Evolutionary conservation across 2,113 vertebrate genomes (phyloP).

Genomic region (Cebidichthys violaceus): DNA sequence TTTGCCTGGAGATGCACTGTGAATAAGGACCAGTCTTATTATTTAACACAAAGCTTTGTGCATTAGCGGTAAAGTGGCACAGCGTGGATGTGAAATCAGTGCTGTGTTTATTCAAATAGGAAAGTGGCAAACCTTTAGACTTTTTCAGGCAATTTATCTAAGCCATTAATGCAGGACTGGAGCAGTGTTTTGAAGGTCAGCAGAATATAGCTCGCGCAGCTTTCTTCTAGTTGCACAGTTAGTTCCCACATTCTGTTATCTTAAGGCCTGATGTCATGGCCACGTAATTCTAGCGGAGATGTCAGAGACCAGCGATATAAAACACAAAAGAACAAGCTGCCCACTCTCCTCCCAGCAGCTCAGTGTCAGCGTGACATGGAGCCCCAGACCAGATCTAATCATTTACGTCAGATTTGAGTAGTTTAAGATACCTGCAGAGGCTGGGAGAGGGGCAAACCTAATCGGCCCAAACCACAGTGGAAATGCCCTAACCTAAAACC

Average conservation of each 20-base stretch:
- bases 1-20: too few relatives aligned
- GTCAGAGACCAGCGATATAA: slow-evolving; percentile 6
- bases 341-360: not conserved
- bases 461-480: not conserved
- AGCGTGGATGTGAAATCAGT: not conserved
- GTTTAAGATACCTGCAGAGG: not conserved
- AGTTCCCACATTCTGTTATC: slow-evolving; percentile 18
- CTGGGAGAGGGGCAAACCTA: too few relatives aligned
- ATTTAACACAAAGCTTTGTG: not conserved
- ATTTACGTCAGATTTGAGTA: not conserved
- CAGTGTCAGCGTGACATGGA: slow-evolving; percentile 53
- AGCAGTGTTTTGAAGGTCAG: not conserved
- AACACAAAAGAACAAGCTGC: slow-evolving; percentile 41
- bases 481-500: not conserved
- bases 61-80: not conserved
- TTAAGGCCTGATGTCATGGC: not conserved
- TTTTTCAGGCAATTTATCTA: not conserved
- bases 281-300: slow-evolving; percentile 24
- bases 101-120: not conserved
- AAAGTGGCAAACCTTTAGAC: too few relatives aligned
- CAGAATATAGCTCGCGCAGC: not conserved
- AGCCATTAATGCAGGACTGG: too few relatives aligned
- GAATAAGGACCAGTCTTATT: too few relatives aligned
- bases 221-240: not conserved
- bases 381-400: not conserved